These are phyloP conservation scores for Pachycephus smyrnensis DNA, from an alignment of 2,888 invertebrate species.

Conservation along the genomic window DNA sequence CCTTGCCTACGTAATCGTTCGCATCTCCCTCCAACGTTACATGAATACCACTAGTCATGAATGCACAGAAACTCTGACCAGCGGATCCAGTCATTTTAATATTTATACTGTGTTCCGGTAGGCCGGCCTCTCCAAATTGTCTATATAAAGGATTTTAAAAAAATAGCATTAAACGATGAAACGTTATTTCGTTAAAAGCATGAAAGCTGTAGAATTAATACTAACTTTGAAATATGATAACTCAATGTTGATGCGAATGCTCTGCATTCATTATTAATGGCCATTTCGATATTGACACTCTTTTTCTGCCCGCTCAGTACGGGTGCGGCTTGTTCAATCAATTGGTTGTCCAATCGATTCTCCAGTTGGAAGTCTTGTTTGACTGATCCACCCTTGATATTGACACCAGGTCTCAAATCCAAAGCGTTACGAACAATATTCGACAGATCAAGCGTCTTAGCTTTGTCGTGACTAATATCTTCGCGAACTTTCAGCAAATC, in stretches of 20 bases:
- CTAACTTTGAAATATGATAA: constrained; percentile 93
- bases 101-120: constrained; percentile 85
- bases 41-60: constrained; percentile 89
- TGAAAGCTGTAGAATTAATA: constrained; percentile 27
- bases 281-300: constrained; percentile 79
- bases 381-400: constrained; percentile 90
- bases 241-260: constrained; percentile 95
- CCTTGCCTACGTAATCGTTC: constrained; percentile 97
- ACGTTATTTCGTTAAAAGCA: not conserved
- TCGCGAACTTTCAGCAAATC: constrained; percentile 86
- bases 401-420: constrained; percentile 89
- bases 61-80: constrained; percentile 99
- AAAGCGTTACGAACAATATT: constrained; percentile 90
- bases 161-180: constrained; percentile 6
- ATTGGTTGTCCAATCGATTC: constrained; percentile 82
- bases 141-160: constrained; percentile 65
- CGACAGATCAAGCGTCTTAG: constrained; percentile 85
- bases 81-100: constrained; percentile 92
- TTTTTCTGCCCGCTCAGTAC: constrained; percentile 81
- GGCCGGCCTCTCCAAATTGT: constrained; percentile 87
- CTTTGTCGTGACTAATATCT: constrained; percentile 78
- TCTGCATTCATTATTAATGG: constrained; percentile 91
- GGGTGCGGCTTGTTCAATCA: constrained; percentile 79
- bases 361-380: constrained; percentile 88
- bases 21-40: constrained; percentile 96